Percentiles rank a stretch among this genome's conserved stretches.
Conservation (phyloP, 2,113 vertebrate genomes). For the Etia nguti region DNA sequence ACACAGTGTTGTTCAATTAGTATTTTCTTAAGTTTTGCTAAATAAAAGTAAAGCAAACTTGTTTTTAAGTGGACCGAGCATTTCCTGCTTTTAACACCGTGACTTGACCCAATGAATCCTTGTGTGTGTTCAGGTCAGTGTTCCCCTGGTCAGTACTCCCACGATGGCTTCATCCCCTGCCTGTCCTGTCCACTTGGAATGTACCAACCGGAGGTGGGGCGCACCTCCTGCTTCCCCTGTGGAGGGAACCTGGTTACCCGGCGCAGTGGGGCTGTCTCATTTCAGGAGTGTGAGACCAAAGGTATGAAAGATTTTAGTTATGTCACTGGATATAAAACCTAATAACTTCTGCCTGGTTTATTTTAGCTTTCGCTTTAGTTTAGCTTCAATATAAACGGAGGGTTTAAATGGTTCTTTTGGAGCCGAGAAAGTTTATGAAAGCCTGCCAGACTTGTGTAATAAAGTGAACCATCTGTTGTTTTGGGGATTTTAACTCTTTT, state of each 20-base stretch:
- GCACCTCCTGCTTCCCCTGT: conserved; percentile 87
- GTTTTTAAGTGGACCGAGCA: not conserved
- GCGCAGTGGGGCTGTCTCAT: conserved; percentile 74
- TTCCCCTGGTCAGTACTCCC: conserved; percentile 84
- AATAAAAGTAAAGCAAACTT: not conserved
- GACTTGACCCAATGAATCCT: not conserved
- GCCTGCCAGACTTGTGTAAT: not conserved
- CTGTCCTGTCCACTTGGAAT: conserved; percentile 81
- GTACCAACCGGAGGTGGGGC: conserved; percentile 87
- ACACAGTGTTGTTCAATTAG: not conserved
- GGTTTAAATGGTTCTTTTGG: not conserved
- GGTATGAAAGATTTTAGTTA: conserved; percentile 65
- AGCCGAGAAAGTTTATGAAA: not conserved
- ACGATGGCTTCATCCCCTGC: conserved; percentile 88
- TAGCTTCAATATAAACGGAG: not conserved
- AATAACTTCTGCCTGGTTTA: not conserved
- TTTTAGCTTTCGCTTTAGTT: not conserved
- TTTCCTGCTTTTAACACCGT: not conserved
- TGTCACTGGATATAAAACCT: not conserved
- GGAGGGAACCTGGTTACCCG: conserved; percentile 87
- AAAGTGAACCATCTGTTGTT: not conserved
- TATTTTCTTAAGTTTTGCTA: not conserved
- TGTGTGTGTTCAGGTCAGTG: conserved; percentile 80
- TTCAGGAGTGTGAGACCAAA: conserved; percentile 95
- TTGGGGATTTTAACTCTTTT: not conserved